phyloP scores from a whole-genome alignment of 1,140 invertebrate species.

The Globodera rostochiensis region DNA sequence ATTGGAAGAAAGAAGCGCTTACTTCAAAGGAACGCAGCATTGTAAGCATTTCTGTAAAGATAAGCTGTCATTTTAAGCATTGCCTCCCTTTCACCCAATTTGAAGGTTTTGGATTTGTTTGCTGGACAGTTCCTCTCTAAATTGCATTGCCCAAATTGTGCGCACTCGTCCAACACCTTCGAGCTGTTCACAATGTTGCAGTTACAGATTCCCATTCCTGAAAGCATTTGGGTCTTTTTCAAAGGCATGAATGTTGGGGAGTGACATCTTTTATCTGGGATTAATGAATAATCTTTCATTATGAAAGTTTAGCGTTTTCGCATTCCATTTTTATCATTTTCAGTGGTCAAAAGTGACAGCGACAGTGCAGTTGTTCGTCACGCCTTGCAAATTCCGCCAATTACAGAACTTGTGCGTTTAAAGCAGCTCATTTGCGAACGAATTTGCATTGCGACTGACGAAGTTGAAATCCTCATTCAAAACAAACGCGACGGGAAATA shows the following conservation, averaged over 20 bases:
- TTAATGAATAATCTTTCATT: too few species aligned
- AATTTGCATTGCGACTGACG: not conserved
- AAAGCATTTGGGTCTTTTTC: slow-evolving; percentile 15
- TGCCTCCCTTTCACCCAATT: too few species aligned
- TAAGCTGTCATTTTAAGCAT: too few species aligned
- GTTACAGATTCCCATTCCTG: slow-evolving; percentile 74
- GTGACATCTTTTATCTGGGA: too few species aligned
- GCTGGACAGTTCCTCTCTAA: slow-evolving; percentile 85
- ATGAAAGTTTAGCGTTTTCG: too few species aligned
- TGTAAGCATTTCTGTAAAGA: slow-evolving; percentile 67
- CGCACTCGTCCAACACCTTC: slow-evolving; percentile 79
- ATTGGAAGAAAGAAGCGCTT: slow-evolving; percentile 75
- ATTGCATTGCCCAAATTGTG: slow-evolving; percentile 77
- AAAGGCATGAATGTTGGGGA: not conserved
- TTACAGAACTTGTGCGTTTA: not conserved
- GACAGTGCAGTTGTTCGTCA: not conserved
- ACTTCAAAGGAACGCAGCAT: slow-evolving; percentile 74
- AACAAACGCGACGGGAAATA: not conserved
- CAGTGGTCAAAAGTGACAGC: not conserved
- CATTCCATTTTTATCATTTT: not conserved
- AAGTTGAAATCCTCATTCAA: not conserved
- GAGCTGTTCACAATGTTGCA: slow-evolving; percentile 86
- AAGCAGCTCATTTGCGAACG: not conserved
- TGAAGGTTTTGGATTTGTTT: slow-evolving; percentile 70
- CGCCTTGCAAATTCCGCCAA: not conserved